Evolutionary conservation across 2,797 vertebrate species (phyloP).

Genomic region (Linurgus olivaceus): DNA sequence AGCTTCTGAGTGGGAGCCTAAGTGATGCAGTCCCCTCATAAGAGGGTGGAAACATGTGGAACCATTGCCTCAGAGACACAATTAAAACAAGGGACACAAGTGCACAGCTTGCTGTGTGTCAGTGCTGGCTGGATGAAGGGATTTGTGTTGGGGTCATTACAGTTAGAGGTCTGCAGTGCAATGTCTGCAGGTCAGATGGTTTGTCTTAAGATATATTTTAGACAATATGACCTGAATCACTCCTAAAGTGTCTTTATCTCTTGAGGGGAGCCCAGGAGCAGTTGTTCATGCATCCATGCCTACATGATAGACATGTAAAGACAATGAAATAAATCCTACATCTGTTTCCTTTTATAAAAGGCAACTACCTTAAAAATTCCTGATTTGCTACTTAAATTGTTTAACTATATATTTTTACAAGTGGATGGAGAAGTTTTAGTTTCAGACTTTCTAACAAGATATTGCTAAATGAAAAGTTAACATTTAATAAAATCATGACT

Average conservation of each 20-base stretch:
- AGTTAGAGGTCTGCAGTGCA: background rate
- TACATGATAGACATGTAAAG: background rate
- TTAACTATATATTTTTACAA: background rate
- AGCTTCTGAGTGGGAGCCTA: background rate
- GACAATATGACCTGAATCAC: background rate
- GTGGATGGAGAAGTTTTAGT: background rate
- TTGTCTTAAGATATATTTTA: background rate
- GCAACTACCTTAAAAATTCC: background rate
- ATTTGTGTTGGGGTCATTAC: background rate
- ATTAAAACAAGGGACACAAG: background rate
- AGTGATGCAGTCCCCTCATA: accelerated
- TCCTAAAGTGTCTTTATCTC: background rate
- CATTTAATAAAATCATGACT: background rate
- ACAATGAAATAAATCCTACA: background rate
- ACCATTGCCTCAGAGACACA: background rate
- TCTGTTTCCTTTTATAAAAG: background rate
- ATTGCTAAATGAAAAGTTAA: background rate
- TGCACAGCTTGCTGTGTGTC: background rate
- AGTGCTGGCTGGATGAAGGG: background rate
- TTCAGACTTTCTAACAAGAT: background rate
- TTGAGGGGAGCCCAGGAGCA: background rate
- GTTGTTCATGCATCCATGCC: accelerated
- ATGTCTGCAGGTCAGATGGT: background rate
- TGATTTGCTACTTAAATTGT: background rate
- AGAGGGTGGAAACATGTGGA: background rate